phyloP scores from a whole-genome alignment of 1,140 invertebrate genomes.

The Eurosta solidaginis region DNA sequence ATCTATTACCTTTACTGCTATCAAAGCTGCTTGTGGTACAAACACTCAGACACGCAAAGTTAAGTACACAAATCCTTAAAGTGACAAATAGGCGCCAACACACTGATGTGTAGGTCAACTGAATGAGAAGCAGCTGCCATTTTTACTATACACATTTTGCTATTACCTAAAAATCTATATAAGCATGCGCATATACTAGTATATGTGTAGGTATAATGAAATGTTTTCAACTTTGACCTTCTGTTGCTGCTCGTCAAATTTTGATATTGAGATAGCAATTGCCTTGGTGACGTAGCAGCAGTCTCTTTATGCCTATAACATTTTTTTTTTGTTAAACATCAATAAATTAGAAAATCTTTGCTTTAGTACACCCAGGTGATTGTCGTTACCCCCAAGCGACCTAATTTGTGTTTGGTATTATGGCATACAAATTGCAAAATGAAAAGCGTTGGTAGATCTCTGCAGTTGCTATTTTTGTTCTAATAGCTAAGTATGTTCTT shows the following conservation, averaged over 20 bases:
- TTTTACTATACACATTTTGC: no score
- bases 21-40: not conserved
- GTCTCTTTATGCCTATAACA: not conserved
- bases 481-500: not conserved
- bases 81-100: no score
- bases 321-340: not conserved
- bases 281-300: no score
- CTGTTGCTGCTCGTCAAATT: not conserved
- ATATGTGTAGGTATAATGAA: no score
- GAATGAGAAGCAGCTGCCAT: no score
- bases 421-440: not conserved
- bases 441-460: no score
- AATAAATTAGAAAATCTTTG: slow-evolving; percentile 6
- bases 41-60: no score
- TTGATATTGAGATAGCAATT: no score
- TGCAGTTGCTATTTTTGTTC: not conserved
- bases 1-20: not conserved
- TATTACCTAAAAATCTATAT: no score
- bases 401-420: not conserved
- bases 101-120: not conserved
- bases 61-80: no score
- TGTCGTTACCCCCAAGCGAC: not conserved
- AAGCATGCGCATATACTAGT: no score
- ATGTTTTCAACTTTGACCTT: not conserved
- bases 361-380: not conserved